Base-by-base conservation (phyloP, 1,140 invertebrate species). In the Drosophila murphyi region DNA sequence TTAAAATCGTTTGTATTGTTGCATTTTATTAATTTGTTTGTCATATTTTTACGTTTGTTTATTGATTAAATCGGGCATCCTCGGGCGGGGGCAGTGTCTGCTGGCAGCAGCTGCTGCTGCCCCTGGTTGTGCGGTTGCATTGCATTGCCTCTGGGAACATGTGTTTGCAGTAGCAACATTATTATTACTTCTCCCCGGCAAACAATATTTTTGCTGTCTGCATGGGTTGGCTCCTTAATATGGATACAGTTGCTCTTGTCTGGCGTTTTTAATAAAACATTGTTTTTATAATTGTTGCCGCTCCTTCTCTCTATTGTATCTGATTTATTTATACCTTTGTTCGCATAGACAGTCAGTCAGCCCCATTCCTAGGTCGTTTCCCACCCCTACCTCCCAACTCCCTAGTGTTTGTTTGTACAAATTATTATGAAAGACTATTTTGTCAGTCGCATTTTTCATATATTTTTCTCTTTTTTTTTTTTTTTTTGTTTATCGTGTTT, bases 11-110 rank as follows among this genome's bases (percentile, higher is more conserved):
- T 71, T 78, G 41, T 74, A 67, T 72, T 73, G 75, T 68, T 76
- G 86, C 72, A 90, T 90, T 89, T 89, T 90, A 89, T 90, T 89
- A 89, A 90, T 90, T 89, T 86, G 78, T 86, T 89, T 90, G 86
- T 89, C 85, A 86, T 89, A 89, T 85, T 85, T 90, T 81, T 72
- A 86, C 81, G 76, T 86, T 89, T 89, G 86, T 89, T 89, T 89
- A 89, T 86, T 86, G 86, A 90, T 89, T 79, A 87, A 85, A 90
- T 82, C 85, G 78, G 90, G 78, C 35, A 52, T 39, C 56, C 60
- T 39, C 10, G 8, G 20, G 50, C 10, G 6, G 37, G 47, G 10
- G 5, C 59, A 52, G 48, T 47, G 52, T 43, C 39, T 52, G 61
- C 64, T 82, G 75, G 65, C 65, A 68, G 64, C 82, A 87, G 79